These are phyloP conservation scores for Pelodytes ibericus DNA, from an alignment of 2,797 vertebrate species.

Conservation along the genomic window DNA sequence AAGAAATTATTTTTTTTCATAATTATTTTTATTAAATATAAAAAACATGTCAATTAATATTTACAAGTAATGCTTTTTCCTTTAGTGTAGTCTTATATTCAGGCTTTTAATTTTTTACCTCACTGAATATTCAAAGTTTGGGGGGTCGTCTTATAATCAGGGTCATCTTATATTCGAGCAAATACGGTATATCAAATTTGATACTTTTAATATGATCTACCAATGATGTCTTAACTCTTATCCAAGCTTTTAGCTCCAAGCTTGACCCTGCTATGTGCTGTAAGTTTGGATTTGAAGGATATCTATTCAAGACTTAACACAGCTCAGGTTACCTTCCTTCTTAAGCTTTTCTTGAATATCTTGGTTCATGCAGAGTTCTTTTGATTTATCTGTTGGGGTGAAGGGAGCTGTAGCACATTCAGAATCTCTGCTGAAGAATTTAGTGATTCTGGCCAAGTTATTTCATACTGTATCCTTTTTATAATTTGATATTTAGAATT, in stretches of 20 bases:
- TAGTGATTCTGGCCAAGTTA: slow-evolving; percentile 16
- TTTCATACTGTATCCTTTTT: background rate
- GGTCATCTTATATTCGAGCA: no score
- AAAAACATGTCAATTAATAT: no score
- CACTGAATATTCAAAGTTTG: no score
- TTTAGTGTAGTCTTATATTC: no score
- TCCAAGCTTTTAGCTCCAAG: background rate
- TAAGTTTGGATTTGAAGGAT: slow-evolving; percentile 1
- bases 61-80: no score
- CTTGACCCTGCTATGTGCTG: background rate
- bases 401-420: background rate
- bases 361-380: slow-evolving; percentile 31
- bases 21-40: no score
- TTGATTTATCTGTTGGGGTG: slow-evolving; percentile 35
- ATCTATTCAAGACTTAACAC: background rate
- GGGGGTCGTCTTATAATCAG: no score
- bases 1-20: no score
- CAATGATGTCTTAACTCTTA: background rate
- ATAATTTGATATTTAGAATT: background rate
- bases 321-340: slow-evolving; percentile 32
- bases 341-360: slow-evolving; percentile 10
- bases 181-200: no score
- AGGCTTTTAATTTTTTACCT: no score
- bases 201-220: background rate
- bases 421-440: slow-evolving; percentile 26